Percentiles rank a stretch among this genome's conserved stretches.
These are phyloP conservation scores for Lasaia peninsularis DNA, from an alignment of 1,140 invertebrate species.

Conservation along the genomic window DNA sequence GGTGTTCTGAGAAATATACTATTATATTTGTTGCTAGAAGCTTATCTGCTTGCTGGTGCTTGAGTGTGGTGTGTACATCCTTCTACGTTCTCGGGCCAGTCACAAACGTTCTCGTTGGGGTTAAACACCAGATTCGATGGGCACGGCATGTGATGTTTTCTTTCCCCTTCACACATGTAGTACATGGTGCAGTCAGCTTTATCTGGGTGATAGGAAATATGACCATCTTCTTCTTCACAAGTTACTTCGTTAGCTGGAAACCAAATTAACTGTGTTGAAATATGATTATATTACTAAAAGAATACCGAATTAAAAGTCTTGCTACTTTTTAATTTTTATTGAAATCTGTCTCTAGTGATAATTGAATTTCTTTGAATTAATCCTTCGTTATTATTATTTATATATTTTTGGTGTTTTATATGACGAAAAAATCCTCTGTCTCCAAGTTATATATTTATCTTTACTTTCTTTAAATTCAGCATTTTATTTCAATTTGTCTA, in stretches of 20 bases:
- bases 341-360: no score
- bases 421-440: no score
- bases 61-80: constrained; percentile 90
- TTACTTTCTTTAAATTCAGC: no score
- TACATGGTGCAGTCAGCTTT: constrained; percentile 95
- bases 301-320: neutral
- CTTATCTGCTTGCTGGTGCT: constrained; percentile 81
- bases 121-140: constrained; percentile 96
- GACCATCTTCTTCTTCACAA: constrained; percentile 95
- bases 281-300: neutral
- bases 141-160: constrained; percentile 98
- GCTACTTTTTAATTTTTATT: no score
- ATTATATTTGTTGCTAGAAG: neutral
- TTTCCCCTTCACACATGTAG: constrained; percentile 96
- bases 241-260: constrained; percentile 88
- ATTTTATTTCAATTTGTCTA: no score
- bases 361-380: no score
- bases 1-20: neutral
- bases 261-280: neutral
- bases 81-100: constrained; percentile 97
- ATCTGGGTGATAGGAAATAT: constrained; percentile 94
- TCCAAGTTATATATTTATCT: no score
- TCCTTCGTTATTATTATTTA: no score
- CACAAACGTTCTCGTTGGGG: constrained; percentile 94
- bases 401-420: no score